These are phyloP conservation scores for Phoxinus dragarum DNA, from an alignment of 2,797 vertebrate genomes.

Conservation along the genomic window DNA sequence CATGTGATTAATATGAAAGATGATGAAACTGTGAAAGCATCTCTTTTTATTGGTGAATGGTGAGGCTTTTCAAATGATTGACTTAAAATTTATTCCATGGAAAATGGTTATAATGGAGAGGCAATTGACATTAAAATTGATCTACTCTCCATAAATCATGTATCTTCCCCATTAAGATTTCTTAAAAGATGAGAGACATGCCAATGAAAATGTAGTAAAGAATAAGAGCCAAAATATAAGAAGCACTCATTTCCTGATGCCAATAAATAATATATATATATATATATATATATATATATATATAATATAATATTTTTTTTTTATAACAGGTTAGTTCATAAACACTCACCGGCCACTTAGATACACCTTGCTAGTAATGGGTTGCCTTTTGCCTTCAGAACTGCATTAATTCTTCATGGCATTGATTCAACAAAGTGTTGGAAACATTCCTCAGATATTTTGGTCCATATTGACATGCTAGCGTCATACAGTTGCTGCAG, in stretches of 20 bases:
- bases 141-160: slow-evolving; percentile 20
- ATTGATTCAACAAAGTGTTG: background rate
- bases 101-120: slow-evolving; percentile 35
- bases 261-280: background rate
- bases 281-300: too few relatives aligned
- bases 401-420: background rate
- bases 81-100: slow-evolving; percentile 13
- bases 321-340: too few relatives aligned
- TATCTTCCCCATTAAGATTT: slow-evolving; percentile 31
- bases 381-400: background rate
- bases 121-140: slow-evolving; percentile 38
- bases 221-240: slow-evolving; percentile 16
- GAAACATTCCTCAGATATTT: background rate
- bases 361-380: background rate
- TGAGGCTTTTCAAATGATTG: slow-evolving; percentile 3
- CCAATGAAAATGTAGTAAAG: slow-evolving; percentile 6
- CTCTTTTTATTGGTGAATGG: background rate
- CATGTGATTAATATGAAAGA: slow-evolving; percentile 25
- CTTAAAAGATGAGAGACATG: slow-evolving; percentile 31
- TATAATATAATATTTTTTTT: too few relatives aligned
- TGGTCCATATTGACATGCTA: slow-evolving; percentile 49
- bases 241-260: background rate
- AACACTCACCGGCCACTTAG: background rate
- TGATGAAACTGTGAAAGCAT: slow-evolving; percentile 7
- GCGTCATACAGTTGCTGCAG: slow-evolving; percentile 64